These are phyloP conservation scores for Eupeodes corollae DNA, from an alignment of 1,140 invertebrate genomes.

Conservation along the genomic window DNA sequence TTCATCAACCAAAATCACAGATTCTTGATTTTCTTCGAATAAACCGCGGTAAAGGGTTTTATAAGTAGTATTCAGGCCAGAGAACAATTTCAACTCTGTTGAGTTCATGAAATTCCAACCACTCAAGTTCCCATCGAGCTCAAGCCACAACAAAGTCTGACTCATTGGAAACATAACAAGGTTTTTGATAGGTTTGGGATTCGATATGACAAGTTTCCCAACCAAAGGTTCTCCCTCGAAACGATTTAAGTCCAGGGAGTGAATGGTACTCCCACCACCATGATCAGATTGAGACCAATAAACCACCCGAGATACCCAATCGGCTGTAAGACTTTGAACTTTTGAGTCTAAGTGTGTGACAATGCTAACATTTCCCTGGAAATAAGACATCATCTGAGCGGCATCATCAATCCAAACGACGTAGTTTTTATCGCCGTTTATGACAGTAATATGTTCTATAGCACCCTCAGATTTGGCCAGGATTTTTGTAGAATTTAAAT, in stretches of 20 bases:
- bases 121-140: conserved; percentile 11
- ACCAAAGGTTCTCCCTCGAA: conserved; percentile 27
- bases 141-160: conserved; percentile 21
- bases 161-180: conserved; percentile 60
- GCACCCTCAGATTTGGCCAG: conserved; percentile 32
- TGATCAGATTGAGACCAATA: conserved; percentile 60
- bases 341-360: conserved; percentile 55
- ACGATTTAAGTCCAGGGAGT: conserved; percentile 46
- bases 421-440: conserved; percentile 52
- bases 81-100: background rate
- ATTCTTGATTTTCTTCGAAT: conserved; percentile 13
- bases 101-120: conserved; percentile 6
- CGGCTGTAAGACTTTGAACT: conserved; percentile 49
- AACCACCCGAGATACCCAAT: conserved; percentile 73
- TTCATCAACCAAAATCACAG: conserved; percentile 22
- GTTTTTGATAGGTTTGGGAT: conserved; percentile 41
- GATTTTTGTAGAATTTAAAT: conserved; percentile 42
- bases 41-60: conserved; percentile 13
- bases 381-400: conserved; percentile 58
- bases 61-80: background rate
- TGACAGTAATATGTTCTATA: conserved; percentile 49
- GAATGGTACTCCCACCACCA: conserved; percentile 38
- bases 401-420: conserved; percentile 77
- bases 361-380: conserved; percentile 40
- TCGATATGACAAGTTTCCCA: conserved; percentile 15